Conservation (phyloP, 2,113 vertebrate genomes). For the Morphnarchus princeps region DNA sequence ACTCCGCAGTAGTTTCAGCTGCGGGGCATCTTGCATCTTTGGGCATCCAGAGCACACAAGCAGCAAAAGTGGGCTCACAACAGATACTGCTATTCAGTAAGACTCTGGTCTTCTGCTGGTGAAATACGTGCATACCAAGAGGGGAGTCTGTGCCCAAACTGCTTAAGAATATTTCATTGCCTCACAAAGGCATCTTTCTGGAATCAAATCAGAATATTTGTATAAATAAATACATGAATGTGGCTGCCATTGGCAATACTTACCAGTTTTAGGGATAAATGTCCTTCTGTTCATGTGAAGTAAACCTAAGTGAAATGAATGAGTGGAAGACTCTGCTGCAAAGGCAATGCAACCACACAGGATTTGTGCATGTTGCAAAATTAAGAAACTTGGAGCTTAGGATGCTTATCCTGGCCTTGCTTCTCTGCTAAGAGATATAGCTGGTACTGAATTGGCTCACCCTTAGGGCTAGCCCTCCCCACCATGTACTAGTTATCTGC, state of each 20-base stretch:
- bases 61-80: neutral
- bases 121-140: neutral
- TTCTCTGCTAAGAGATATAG: neutral
- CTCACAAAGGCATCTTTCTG: neutral
- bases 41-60: neutral
- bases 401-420: neutral
- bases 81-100: neutral
- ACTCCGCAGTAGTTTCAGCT: neutral
- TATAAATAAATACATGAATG: neutral
- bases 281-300: neutral
- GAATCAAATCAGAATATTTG: neutral
- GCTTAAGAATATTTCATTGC: neutral
- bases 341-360: neutral
- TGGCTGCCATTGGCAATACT: neutral
- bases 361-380: neutral
- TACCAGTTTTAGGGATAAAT: neutral
- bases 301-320: neutral
- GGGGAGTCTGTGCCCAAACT: neutral
- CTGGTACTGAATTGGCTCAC: neutral
- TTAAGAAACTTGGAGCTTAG: neutral
- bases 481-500: rapidly evolving
- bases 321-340: neutral
- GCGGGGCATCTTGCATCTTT: neutral
- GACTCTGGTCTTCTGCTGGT: neutral
- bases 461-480: neutral